These are phyloP conservation scores for Rhinogobius similis DNA, from an alignment of 2,113 vertebrate species.

Conservation along the genomic window DNA sequence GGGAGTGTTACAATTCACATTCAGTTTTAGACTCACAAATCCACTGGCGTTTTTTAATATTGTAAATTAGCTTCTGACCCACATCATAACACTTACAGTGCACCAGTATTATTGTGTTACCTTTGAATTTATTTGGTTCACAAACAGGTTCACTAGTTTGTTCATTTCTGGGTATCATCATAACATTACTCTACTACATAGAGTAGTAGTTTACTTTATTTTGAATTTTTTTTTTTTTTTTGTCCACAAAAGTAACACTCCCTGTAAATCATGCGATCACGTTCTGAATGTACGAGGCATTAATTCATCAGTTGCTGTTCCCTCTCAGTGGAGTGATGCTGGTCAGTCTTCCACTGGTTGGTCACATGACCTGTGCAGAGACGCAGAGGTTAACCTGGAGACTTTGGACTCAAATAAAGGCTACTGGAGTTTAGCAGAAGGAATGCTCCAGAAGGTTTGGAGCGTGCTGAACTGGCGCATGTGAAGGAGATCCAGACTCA, in stretches of 20 bases:
- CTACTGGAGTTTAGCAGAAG: conserved; percentile 25
- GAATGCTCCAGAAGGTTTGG: conserved; percentile 4
- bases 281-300: conserved; percentile 48
- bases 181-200: background rate
- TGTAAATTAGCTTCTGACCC: background rate
- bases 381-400: background rate
- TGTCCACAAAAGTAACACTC: background rate
- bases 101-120: background rate
- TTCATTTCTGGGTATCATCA: background rate
- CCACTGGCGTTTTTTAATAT: too few relatives aligned
- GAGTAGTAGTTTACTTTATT: background rate
- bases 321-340: conserved; percentile 30
- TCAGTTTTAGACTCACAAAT: background rate
- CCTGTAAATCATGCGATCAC: background rate
- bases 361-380: conserved; percentile 11
- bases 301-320: conserved; percentile 11
- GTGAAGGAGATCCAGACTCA: background rate
- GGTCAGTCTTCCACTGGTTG: conserved; percentile 35
- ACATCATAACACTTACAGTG: background rate
- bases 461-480: background rate
- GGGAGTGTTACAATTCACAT: background rate
- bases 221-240: background rate
- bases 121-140: background rate
- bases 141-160: background rate
- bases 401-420: conserved; percentile 1